Conservation (phyloP, 2,888 invertebrate species). For the Celastrina argiolus region DNA sequence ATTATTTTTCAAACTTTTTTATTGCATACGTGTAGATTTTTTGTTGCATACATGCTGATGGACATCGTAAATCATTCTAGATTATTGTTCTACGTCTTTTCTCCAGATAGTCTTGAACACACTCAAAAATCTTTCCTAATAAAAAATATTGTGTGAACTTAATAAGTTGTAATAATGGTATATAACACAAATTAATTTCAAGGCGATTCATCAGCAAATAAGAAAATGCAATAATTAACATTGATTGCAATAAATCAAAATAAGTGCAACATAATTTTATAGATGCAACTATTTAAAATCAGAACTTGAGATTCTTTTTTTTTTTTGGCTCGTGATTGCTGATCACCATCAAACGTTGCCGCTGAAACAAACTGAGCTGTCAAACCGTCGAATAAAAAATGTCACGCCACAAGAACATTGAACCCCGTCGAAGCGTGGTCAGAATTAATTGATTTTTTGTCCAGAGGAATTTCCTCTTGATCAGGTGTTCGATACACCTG, state of each 20-base stretch:
- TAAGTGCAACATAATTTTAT: not conserved
- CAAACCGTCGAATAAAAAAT: constrained; percentile 24
- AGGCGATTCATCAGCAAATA: too few relatives aligned
- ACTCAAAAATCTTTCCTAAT: too few relatives aligned
- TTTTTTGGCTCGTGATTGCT: not conserved
- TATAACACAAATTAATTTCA: too few relatives aligned
- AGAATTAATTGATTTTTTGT: constrained; percentile 31
- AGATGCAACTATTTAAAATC: not conserved
- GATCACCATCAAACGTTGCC: not conserved
- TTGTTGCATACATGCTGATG: too few relatives aligned
- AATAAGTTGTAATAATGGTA: too few relatives aligned
- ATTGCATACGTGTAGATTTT: not conserved
- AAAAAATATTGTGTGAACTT: too few relatives aligned
- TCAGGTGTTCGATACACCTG: constrained; percentile 25
- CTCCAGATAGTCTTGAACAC: too few relatives aligned
- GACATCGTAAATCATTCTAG: too few relatives aligned
- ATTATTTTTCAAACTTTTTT: not conserved
- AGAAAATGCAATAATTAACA: not conserved
- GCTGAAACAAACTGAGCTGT: constrained; percentile 14
- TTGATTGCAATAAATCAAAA: not conserved
- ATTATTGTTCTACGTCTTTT: too few relatives aligned
- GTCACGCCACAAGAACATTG: constrained; percentile 25
- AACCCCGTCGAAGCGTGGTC: constrained; percentile 26
- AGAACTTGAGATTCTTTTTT: not conserved
- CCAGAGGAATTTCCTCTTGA: constrained; percentile 28